Evolutionary conservation across 2,888 invertebrate species (phyloP).

Genomic region (Meliscaeva auricollis): DNA sequence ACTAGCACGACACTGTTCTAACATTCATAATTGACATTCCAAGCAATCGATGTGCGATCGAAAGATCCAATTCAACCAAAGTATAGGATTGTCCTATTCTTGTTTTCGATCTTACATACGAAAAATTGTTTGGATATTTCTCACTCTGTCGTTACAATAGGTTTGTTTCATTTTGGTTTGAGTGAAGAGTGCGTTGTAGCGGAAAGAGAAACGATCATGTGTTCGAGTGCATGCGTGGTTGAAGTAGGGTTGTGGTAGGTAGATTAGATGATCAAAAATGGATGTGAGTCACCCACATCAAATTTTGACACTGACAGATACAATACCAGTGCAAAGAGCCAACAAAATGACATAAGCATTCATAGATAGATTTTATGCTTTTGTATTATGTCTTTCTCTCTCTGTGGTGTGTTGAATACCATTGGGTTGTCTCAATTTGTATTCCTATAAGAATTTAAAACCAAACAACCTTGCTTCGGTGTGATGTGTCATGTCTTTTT

Average conservation of each 20-base stretch:
- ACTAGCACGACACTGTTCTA: constrained; percentile 50
- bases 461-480: constrained; percentile 21
- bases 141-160: background rate
- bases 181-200: background rate
- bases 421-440: constrained; percentile 23
- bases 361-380: constrained; percentile 53
- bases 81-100: background rate
- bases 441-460: background rate
- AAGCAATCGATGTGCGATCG: background rate
- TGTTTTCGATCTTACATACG: background rate
- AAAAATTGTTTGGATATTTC: background rate
- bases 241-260: background rate
- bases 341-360: background rate
- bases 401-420: constrained; percentile 18
- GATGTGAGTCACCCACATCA: background rate
- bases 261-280: background rate
- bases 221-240: constrained; percentile 13
- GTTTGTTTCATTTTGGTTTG: background rate
- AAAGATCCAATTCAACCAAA: background rate
- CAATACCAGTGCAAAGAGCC: background rate
- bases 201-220: background rate
- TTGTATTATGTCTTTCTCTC: constrained; percentile 49
- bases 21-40: background rate
- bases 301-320: background rate
- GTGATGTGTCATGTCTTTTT: constrained; percentile 5